These are phyloP conservation scores for Heliconius melpomene DNA, from an alignment of 1,140 invertebrate species.

Conservation along the genomic window DNA sequence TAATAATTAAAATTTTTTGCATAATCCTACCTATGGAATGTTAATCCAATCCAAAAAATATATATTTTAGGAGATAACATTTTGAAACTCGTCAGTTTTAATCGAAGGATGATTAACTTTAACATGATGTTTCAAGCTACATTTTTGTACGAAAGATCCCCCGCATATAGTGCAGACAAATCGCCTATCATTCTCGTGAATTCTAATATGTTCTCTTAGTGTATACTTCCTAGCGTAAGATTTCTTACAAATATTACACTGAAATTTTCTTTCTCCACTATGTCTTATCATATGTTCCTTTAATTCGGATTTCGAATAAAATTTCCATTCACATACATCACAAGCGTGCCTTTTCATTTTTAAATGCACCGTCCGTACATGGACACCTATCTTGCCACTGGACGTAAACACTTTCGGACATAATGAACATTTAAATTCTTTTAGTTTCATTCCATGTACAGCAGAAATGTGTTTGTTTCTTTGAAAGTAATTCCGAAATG, in stretches of 20 bases:
- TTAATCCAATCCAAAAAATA: background rate
- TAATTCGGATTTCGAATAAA: constrained; percentile 82
- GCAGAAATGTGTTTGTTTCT: constrained; percentile 69
- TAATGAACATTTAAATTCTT: constrained; percentile 69
- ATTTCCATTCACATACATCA: constrained; percentile 83
- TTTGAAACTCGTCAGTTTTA: constrained; percentile 40
- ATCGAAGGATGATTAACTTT: constrained; percentile 64
- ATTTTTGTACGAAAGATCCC: constrained; percentile 77
- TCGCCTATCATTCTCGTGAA: constrained; percentile 82
- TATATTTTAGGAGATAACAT: constrained; percentile 33
- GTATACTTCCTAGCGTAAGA: constrained; percentile 86
- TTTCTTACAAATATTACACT: constrained; percentile 82
- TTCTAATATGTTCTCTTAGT: constrained; percentile 86
- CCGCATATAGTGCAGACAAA: constrained; percentile 79
- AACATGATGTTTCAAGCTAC: constrained; percentile 71
- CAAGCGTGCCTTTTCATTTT: constrained; percentile 81
- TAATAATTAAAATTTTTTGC: background rate
- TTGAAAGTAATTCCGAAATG: constrained; percentile 72
- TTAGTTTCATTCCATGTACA: constrained; percentile 66
- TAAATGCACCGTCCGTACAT: constrained; percentile 66
- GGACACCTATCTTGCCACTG: constrained; percentile 67
- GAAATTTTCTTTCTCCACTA: constrained; percentile 83
- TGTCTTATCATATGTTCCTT: constrained; percentile 85
- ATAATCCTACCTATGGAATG: background rate
- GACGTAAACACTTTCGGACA: constrained; percentile 69